Conservation (phyloP, 2,797 vertebrate species). For the Lates japonicus region DNA sequence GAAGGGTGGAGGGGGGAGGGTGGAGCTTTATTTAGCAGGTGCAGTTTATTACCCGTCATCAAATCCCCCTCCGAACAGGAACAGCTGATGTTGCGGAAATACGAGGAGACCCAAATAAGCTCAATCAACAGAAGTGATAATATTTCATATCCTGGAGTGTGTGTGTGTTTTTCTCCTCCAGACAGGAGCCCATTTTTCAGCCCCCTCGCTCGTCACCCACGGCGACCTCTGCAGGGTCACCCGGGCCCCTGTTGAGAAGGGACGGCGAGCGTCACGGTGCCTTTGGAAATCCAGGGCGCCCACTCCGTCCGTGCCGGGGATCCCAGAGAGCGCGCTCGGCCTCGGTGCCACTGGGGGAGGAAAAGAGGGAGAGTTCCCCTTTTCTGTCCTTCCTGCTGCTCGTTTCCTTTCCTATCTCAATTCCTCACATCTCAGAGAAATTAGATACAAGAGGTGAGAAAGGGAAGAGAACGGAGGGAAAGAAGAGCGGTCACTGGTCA, state of each 20-base stretch:
- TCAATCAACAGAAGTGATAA: slow-evolving; percentile 84
- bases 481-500: too few species aligned
- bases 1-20: slow-evolving; percentile 13
- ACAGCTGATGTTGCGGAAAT: slow-evolving; percentile 81
- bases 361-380: background rate
- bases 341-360: background rate
- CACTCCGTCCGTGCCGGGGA: background rate
- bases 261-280: slow-evolving; percentile 22
- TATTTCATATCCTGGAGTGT: slow-evolving; percentile 80
- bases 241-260: slow-evolving; percentile 11
- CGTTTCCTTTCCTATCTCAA: background rate
- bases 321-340: background rate
- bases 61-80: slow-evolving; percentile 75
- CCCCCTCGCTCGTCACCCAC: slow-evolving; percentile 37
- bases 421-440: background rate
- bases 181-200: slow-evolving; percentile 74
- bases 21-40: slow-evolving; percentile 85
- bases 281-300: slow-evolving; percentile 59
- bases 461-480: too few species aligned
- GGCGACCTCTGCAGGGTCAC: slow-evolving; percentile 69
- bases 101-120: slow-evolving; percentile 83
- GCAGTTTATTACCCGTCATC: slow-evolving; percentile 86
- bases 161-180: slow-evolving; percentile 31
- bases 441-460: background rate
- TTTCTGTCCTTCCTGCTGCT: background rate